Evolutionary conservation across 2,888 invertebrate species (phyloP), one percentile per base, ranked within the genome.

Genomic region (Cetonia aurata): DNA sequence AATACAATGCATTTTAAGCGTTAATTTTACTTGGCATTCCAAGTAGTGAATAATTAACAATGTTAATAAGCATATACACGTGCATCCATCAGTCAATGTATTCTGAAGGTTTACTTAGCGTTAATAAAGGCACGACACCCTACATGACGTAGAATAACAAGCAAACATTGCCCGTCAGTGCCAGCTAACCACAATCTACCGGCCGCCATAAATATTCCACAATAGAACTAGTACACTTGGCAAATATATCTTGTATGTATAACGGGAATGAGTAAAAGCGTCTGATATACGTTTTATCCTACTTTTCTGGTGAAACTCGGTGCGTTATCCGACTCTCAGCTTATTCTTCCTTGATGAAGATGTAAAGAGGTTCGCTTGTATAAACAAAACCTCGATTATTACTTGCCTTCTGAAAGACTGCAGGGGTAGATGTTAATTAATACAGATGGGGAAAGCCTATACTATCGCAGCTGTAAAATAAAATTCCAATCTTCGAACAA

Each of bases 251-350:
- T 46, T 25, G 25, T 41, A 60, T n/a, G 17, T 46, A 31, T 25
- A 15, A 46, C n/a, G 31, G 46, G 46, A 46, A 46, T 46, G 60
- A 60, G 46, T 57, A 60, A 60, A 60, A 60, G 60, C 46, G 31
- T 19, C 44, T 44, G 46, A 42, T 59, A 31, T n/a, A 13, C 17
- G 1, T 41, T 60, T 60, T 44, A 31, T 31, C 60, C n/a, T 12
- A 10, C 41, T 46, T 25, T 46, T 10, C 13, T 9, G 12, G 6
- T n/a, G 25, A 19, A 46, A 60, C 60, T 44, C 13, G 12, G 25
- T 25, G 25, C 41, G 44, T 60, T 60, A 60, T 31, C 33, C 13
- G 31, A 12, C 46, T 46, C 44, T 60, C 46, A 46, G 46, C 25
- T 46, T 19, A 19, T 60, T 25, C 25, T 56, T 46, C 44, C 25